phyloP scores from a whole-genome alignment of 2,888 invertebrate species.

The Cryptocheilus praepositus region DNA sequence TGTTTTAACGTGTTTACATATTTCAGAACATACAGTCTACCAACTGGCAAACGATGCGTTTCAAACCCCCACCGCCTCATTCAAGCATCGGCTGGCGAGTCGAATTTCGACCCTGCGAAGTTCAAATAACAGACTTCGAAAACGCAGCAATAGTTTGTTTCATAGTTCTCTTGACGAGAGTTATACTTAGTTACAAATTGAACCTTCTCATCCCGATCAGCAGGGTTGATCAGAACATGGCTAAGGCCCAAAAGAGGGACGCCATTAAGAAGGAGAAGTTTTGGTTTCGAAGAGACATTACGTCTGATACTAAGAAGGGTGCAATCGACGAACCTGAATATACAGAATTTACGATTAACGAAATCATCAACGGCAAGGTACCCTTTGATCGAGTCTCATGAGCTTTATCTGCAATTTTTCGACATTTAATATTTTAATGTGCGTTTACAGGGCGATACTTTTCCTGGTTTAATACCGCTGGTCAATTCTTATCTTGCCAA shows the following conservation, averaged over 20 bases:
- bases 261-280: constrained; percentile 91
- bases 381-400: background rate
- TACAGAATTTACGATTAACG: constrained; percentile 91
- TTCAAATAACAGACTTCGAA: constrained; percentile 99
- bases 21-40: constrained; percentile 97
- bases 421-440: constrained; percentile 2
- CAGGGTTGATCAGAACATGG: constrained; percentile 98
- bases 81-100: constrained; percentile 99
- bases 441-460: constrained; percentile 84
- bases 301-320: constrained; percentile 76
- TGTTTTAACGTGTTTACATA: background rate
- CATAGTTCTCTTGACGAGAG: constrained; percentile 95
- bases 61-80: constrained; percentile 98
- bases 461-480: constrained; percentile 95
- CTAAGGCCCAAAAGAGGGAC: constrained; percentile 92
- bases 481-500: constrained; percentile 95
- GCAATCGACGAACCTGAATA: constrained; percentile 77
- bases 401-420: background rate
- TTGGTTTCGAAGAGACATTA: constrained; percentile 93
- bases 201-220: constrained; percentile 98
- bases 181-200: constrained; percentile 96
- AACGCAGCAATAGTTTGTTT: constrained; percentile 99
- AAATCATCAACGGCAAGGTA: constrained; percentile 97
- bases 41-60: constrained; percentile 99
- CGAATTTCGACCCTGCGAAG: constrained; percentile 98